Evolutionary conservation across 2,797 vertebrate genomes (phyloP).

Genomic region (Alcedo atthis): DNA sequence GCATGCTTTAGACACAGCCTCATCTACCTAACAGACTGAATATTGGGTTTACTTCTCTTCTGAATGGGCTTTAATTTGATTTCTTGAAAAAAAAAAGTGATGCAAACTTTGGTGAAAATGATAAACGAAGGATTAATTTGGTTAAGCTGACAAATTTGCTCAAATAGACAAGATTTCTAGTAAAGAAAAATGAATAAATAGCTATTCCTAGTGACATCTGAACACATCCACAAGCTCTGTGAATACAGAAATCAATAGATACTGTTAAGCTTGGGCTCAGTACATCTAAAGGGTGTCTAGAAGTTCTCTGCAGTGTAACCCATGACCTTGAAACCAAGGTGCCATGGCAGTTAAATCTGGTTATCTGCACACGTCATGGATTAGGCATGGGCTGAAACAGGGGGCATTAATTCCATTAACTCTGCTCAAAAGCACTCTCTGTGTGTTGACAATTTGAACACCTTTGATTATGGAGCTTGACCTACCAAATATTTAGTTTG

Average conservation of each 20-base stretch:
- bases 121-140: too few species aligned
- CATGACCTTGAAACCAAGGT: slow-evolving; percentile 44
- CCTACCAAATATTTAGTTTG: slow-evolving; percentile 36
- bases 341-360: slow-evolving; percentile 34
- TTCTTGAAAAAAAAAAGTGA: not conserved
- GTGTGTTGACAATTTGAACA: not conserved
- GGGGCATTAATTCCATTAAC: slow-evolving; percentile 64
- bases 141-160: too few species aligned
- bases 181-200: not conserved
- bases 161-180: not conserved
- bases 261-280: accelerated
- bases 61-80: not conserved
- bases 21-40: not conserved
- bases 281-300: not conserved
- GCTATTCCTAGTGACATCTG: not conserved
- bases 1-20: not conserved
- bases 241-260: not conserved
- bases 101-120: too few species aligned
- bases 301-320: not conserved
- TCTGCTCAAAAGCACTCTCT: slow-evolving; percentile 10
- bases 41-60: not conserved
- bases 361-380: slow-evolving; percentile 61
- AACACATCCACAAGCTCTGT: not conserved
- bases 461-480: not conserved
- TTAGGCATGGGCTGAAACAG: slow-evolving; percentile 42